A percentile compares a stretch with the other conserved stretches of the same genome.
Evolutionary conservation across 1,140 invertebrate genomes (phyloP).

Genomic region (Stegodyphus dumicola): DNA sequence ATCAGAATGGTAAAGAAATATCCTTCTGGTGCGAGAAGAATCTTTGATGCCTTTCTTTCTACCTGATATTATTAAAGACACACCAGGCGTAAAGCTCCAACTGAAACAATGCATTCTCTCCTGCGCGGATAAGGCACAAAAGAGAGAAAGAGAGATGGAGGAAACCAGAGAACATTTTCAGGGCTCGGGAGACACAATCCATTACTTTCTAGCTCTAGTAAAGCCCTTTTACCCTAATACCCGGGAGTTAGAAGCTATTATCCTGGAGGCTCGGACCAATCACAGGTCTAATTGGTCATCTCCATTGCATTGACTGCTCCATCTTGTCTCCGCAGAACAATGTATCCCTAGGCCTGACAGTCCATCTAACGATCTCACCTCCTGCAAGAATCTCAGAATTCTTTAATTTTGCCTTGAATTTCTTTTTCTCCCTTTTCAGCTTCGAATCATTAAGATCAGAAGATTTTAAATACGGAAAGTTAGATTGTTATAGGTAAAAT

Average conservation of each 20-base stretch:
- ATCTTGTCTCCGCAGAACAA: conserved; percentile 19
- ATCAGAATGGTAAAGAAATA: background rate
- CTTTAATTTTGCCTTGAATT: conserved; percentile 41
- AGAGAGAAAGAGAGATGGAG: background rate
- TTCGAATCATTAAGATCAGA: no score
- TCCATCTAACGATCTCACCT: background rate
- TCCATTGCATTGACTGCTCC: conserved; percentile 50
- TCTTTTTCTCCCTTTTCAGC: background rate
- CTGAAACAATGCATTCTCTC: background rate
- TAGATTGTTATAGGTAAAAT: no score
- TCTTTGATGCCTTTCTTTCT: conserved; percentile 21
- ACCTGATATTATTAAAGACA: conserved; percentile 52
- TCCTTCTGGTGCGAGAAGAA: background rate
- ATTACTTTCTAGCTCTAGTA: conserved; percentile 40
- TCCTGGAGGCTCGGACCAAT: conserved; percentile 35
- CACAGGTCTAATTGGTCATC: conserved; percentile 52
- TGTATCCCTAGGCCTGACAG: conserved; percentile 1
- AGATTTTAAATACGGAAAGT: no score
- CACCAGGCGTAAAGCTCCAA: conserved; percentile 8
- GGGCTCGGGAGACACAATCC: conserved; percentile 51
- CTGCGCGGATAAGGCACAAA: conserved; percentile 3
- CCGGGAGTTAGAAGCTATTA: conserved; percentile 53
- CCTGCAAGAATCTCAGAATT: conserved; percentile 1
- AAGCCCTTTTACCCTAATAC: conserved; percentile 56
- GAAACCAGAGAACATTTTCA: conserved; percentile 41